Percentiles rank a stretch among this genome's conserved stretches.
phyloP scores from a whole-genome alignment of 2,888 invertebrate genomes.

The Apantesis nais region DNA sequence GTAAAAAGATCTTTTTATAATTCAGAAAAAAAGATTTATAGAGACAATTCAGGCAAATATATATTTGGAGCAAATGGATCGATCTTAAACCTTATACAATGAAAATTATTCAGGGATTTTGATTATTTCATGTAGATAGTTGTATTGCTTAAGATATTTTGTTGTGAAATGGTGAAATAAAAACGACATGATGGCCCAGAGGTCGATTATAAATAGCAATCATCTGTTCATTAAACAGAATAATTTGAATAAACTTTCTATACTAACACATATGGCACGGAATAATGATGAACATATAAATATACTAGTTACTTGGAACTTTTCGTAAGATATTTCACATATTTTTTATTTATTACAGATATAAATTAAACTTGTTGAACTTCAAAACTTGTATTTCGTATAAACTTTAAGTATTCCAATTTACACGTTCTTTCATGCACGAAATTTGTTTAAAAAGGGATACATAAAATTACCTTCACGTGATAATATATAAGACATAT shows the following conservation, averaged over 20 bases:
- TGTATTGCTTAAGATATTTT: background rate
- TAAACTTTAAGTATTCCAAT: background rate
- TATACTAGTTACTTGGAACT: background rate
- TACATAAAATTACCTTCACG: background rate
- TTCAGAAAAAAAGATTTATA: conserved; percentile 25
- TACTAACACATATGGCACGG: too few relatives aligned
- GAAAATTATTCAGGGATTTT: conserved; percentile 3
- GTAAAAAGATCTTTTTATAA: conserved; percentile 43
- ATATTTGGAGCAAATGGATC: conserved; percentile 5
- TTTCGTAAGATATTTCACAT: background rate
- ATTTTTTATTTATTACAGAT: background rate
- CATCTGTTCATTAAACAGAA: too few relatives aligned
- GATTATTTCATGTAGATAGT: background rate
- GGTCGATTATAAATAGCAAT: too few relatives aligned
- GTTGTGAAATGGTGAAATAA: background rate
- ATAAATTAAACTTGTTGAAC: background rate
- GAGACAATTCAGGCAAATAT: conserved; percentile 11
- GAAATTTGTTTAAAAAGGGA: background rate
- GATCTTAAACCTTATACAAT: background rate
- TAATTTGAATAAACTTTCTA: too few relatives aligned
- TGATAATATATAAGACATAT: background rate
- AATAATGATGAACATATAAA: background rate
- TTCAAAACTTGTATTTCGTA: background rate
- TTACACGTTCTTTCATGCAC: background rate
- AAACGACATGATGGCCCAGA: too few relatives aligned